Evolutionary conservation across 2,888 invertebrate genomes (phyloP), one percentile per base, ranked within the genome.

Genomic region (Mimumesa dahlbomi): DNA sequence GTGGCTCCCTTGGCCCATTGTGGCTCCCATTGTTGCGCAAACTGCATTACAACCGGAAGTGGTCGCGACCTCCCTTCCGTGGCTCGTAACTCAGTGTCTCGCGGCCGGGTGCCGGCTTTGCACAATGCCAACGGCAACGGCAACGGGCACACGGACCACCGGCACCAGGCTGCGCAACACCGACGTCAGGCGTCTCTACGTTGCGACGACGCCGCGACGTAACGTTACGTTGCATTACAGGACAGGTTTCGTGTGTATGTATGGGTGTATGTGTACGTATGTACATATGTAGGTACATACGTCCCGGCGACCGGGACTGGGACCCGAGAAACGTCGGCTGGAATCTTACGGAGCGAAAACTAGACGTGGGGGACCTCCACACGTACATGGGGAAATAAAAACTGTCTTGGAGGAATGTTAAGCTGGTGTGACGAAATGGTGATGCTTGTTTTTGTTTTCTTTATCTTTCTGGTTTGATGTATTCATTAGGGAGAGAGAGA

Each of bases 41-140:
- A 88, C 88, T 88, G 87, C 86, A 88, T 89, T 88, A 87, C 88
- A 88, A 85, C 82, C 87, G 89, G 89, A 89, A 88, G 89, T 87
- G 84, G 84, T 85, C 83, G 83, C 88, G 83, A 84, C 84, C 87
- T 86, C 84, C 85, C 89, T 88, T 88, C 89, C 88, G 87, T 82
- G 75, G 79, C 82, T 84, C 88, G 84, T 89, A 89, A 88, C 87
- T 89, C 87, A 89, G 85, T 87, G 88, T 88, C 88, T 84, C 85
- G 82, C 85, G 79, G 59, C 69, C 62, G 59, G 69, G 56, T 61
- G 63, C 78, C 66, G 58, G 61, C 67, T 67, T 50, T 65, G 63
- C 57, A 70, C 75, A 78, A 78, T 75, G 67, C 68, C 49, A 67
- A 66, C 66, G 58, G 67, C 68, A 36, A n/a, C 34, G 34, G 2